phyloP scores from a whole-genome alignment of 1,140 invertebrate genomes.

The Lepeophtheirus salmonis region DNA sequence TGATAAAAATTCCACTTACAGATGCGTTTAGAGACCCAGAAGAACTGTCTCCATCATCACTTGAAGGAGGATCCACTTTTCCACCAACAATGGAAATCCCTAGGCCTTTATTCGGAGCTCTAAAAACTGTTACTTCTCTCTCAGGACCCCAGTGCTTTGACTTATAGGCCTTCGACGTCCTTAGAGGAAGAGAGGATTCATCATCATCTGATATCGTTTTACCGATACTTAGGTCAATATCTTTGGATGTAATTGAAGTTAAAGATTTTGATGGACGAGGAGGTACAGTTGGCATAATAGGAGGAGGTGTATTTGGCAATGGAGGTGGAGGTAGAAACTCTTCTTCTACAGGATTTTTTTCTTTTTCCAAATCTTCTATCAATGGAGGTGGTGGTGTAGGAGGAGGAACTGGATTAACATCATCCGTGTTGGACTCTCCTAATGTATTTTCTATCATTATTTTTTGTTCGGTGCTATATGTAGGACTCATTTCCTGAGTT shows the following conservation, averaged over 20 bases:
- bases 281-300: background rate
- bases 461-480: background rate
- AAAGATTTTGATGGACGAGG: background rate
- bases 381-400: background rate
- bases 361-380: background rate
- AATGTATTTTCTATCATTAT: background rate
- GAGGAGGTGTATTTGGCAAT: background rate
- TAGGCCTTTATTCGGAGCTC: constrained; percentile 33
- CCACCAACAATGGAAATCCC: constrained; percentile 95
- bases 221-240: too few relatives aligned
- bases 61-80: constrained; percentile 45
- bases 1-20: constrained; percentile 89
- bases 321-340: background rate
- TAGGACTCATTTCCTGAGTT: background rate
- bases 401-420: background rate
- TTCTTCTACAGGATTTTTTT: background rate
- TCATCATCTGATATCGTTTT: background rate
- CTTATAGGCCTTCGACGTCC: constrained; percentile 10
- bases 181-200: background rate
- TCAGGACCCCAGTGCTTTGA: constrained; percentile 74
- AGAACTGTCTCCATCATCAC: constrained; percentile 28
- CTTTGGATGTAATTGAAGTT: too few relatives aligned
- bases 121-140: constrained; percentile 37
- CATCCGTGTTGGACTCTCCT: background rate
- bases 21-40: constrained; percentile 22